Conservation (phyloP, 2,888 invertebrate species). For the Isoperla grammatica region DNA sequence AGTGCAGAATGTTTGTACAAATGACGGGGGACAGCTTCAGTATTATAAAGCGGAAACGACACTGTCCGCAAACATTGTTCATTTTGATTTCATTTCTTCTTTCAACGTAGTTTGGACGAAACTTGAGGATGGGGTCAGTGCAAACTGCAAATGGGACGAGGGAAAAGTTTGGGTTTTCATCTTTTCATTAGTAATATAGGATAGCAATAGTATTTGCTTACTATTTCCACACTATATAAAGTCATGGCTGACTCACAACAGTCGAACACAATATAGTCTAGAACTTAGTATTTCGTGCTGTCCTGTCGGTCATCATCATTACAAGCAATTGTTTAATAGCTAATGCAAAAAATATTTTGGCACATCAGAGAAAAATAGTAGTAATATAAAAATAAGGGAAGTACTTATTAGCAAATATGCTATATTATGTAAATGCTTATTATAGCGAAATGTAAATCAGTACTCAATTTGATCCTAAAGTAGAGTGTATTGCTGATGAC, state of each 20-base stretch:
- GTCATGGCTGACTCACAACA: not conserved
- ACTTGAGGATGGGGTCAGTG: constrained; percentile 28
- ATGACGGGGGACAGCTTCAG: constrained; percentile 15
- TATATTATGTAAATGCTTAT: too few species aligned
- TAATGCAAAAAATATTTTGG: constrained; percentile 20
- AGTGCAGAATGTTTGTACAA: constrained; percentile 25
- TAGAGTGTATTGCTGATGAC: too few species aligned
- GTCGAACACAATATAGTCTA: not conserved
- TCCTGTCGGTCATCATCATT: too few species aligned
- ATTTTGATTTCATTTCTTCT: constrained; percentile 5
- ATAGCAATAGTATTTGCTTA: too few species aligned
- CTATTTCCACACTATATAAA: not conserved
- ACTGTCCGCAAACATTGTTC: not conserved
- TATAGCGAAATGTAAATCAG: too few species aligned
- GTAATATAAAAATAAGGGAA: constrained; percentile 9
- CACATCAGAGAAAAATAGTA: constrained; percentile 21
- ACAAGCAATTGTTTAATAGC: not conserved
- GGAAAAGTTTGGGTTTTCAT: too few species aligned
- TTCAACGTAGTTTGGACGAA: constrained; percentile 24
- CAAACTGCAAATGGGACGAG: constrained; percentile 2
- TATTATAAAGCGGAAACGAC: not conserved
- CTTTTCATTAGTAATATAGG: too few species aligned
- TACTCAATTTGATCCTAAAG: too few species aligned
- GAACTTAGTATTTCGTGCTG: too few species aligned
- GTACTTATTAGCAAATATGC: too few species aligned